phyloP scores from a whole-genome alignment of 2,797 vertebrate species.

The Spheniscus humboldti region DNA sequence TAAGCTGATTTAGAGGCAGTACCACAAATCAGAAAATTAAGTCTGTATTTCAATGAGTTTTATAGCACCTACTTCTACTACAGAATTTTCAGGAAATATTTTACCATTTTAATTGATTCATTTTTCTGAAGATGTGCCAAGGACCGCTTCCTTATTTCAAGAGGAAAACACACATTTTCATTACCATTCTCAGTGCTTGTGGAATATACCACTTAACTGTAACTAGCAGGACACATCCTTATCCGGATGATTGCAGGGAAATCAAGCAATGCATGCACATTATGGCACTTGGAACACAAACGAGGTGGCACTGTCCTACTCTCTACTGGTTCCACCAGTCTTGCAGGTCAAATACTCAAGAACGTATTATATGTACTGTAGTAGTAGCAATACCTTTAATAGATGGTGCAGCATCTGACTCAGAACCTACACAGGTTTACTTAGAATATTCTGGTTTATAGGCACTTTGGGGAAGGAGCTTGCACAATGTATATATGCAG shows the following conservation, averaged over 20 bases:
- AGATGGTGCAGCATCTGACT: neutral
- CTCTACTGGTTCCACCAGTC: neutral
- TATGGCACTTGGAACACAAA: neutral
- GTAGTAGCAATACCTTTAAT: neutral
- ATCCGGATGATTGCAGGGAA: neutral
- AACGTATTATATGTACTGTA: rapidly evolving
- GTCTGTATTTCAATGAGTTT: neutral
- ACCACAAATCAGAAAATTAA: neutral
- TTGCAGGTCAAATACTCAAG: neutral
- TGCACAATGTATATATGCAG: neutral
- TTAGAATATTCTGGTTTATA: neutral
- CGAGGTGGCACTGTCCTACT: neutral
- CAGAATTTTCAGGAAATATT: neutral
- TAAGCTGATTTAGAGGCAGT: neutral
- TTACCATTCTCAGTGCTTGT: neutral
- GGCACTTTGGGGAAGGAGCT: neutral
- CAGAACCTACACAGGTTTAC: neutral
- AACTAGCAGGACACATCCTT: neutral
- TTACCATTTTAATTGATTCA: neutral
- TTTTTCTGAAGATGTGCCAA: neutral
- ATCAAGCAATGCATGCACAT: neutral
- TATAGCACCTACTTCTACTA: neutral
- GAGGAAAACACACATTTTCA: neutral
- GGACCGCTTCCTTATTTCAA: neutral
- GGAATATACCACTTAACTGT: neutral